Conservation (phyloP, 2,113 vertebrate genomes). For the Canis aureus region DNA sequence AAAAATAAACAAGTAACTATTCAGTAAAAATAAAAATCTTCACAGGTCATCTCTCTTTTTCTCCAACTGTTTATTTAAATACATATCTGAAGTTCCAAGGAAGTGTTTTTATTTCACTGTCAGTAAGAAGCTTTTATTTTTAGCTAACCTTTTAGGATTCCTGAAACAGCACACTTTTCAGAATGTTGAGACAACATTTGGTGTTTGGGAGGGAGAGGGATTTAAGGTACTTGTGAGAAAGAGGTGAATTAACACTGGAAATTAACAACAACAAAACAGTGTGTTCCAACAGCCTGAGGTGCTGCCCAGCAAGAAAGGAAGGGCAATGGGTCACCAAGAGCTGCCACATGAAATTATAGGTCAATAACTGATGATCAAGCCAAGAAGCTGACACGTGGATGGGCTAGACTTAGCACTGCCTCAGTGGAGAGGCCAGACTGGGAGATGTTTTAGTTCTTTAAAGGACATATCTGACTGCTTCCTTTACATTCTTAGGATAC, state of each 20-base stretch:
- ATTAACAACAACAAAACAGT: neutral
- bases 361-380: neutral
- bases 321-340: neutral
- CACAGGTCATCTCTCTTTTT: neutral
- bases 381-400: neutral
- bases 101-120: slow-evolving; percentile 4
- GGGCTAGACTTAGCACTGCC: neutral
- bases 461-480: neutral
- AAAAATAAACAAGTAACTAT: neutral
- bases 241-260: neutral
- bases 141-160: neutral
- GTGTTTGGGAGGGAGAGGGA: neutral
- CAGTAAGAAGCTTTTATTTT: neutral
- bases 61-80: neutral
- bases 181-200: neutral
- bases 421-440: no score
- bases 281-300: neutral
- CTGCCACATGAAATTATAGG: neutral
- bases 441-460: neutral
- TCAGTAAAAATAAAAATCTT: neutral
- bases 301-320: neutral
- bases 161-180: neutral
- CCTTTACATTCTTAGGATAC: neutral
- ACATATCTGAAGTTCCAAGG: neutral
- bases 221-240: neutral